Evolutionary conservation across 1,140 invertebrate genomes (phyloP).

Genomic region (Liolophura sinensis): DNA sequence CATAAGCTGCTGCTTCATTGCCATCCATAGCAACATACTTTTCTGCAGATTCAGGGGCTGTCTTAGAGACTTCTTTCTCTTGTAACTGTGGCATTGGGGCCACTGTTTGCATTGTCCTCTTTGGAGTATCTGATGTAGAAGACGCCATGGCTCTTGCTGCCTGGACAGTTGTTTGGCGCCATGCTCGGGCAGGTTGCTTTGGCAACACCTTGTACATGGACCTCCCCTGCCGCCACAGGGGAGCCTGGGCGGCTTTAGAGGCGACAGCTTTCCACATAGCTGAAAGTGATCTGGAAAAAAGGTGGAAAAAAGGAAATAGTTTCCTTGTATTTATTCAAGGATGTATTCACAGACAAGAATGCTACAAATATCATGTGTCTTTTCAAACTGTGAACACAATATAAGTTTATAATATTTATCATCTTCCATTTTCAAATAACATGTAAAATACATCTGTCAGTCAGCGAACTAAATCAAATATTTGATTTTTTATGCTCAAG

Average conservation of each 20-base stretch:
- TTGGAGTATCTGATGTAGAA: background rate
- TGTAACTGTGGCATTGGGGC: slow-evolving; percentile 1
- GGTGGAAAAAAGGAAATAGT: too few species aligned
- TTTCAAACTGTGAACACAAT: too few species aligned
- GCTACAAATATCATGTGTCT: too few species aligned
- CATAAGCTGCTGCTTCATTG: slow-evolving; percentile 21
- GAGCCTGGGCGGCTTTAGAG: background rate
- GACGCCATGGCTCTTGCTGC: slow-evolving; percentile 1
- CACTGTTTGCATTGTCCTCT: slow-evolving; percentile 1
- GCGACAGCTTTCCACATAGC: background rate
- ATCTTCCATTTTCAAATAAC: too few species aligned
- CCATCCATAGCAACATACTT: slow-evolving; percentile 17
- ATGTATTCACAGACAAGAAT: too few species aligned
- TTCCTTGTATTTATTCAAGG: too few species aligned
- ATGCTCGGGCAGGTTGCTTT: slow-evolving; percentile 2
- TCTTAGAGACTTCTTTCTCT: background rate
- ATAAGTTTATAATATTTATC: too few species aligned
- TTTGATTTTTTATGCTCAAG: too few species aligned
- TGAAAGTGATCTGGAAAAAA: background rate
- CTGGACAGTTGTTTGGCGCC: background rate
- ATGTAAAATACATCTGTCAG: too few species aligned
- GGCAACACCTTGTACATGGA: background rate
- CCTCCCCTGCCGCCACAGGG: slow-evolving; percentile 1
- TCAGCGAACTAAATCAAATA: too few species aligned
- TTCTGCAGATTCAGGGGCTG: background rate